Percentiles rank a stretch among this genome's conserved stretches.
Conservation (phyloP, 64 coral and sea anemone genomes). For the Porites lutea region DNA sequence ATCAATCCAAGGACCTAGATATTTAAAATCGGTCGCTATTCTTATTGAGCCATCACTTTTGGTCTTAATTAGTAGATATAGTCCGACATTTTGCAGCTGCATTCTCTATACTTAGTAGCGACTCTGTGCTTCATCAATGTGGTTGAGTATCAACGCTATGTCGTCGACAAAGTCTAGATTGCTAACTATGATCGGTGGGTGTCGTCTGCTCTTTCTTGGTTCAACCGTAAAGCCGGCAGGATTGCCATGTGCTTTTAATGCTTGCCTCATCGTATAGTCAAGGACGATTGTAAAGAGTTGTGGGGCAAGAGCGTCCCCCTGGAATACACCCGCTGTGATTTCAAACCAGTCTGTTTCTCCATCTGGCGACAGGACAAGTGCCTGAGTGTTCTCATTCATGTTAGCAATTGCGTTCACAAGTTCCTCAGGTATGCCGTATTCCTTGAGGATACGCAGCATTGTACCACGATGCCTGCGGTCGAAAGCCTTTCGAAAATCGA, state of each 20-base stretch:
- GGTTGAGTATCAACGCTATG: neutral
- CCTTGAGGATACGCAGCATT: conserved; percentile 14
- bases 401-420: neutral
- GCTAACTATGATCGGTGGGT: neutral
- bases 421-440: conserved; percentile 9
- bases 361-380: neutral
- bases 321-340: neutral
- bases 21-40: no score
- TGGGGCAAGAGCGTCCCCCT: neutral
- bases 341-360: conserved; percentile 13
- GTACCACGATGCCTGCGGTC: conserved; percentile 29
- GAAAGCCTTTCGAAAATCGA: conserved; percentile 55
- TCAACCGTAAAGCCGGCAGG: neutral
- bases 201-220: neutral
- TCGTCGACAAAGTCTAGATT: conserved; percentile 8
- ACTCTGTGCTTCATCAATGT: neutral
- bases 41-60: no score
- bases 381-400: neutral
- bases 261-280: conserved; percentile 1
- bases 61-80: no score
- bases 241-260: neutral
- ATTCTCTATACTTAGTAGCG: no score
- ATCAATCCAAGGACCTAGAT: no score
- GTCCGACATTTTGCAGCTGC: no score
- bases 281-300: neutral